Conservation (phyloP, 1,140 invertebrate species). For the Drosophila sulfurigaster region DNA sequence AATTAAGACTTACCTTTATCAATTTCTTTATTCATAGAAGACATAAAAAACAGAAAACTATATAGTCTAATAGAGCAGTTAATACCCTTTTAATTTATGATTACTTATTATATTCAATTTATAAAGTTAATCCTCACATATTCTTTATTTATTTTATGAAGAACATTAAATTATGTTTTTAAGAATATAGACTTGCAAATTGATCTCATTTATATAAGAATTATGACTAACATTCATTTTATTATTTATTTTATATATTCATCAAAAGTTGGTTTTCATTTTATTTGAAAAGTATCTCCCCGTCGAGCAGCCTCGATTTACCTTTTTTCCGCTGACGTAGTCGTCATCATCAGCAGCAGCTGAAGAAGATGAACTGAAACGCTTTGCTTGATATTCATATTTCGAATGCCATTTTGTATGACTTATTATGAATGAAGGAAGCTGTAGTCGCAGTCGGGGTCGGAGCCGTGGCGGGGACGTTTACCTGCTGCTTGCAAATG, state of each 20-base stretch:
- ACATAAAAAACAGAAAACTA: too few species aligned
- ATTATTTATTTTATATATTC: background rate
- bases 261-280: background rate
- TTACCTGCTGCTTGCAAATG: conserved; percentile 57
- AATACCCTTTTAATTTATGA: too few species aligned
- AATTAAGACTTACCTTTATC: too few species aligned
- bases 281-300: background rate
- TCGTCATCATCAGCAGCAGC: conserved; percentile 18
- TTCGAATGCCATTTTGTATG: conserved; percentile 47
- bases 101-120: too few species aligned
- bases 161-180: too few species aligned
- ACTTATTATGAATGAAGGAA: conserved; percentile 34
- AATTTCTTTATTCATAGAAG: too few species aligned
- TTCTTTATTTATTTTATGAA: too few species aligned
- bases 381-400: conserved; percentile 45
- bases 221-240: background rate
- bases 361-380: conserved; percentile 20
- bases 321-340: conserved; percentile 32
- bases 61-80: too few species aligned
- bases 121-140: too few species aligned
- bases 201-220: too few species aligned
- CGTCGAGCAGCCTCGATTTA: background rate
- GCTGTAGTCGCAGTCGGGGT: background rate
- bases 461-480: conserved; percentile 11
- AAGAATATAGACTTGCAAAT: too few species aligned